phyloP scores from a whole-genome alignment of 2,797 vertebrate species.

The Scolopax bukidnonensis region DNA sequence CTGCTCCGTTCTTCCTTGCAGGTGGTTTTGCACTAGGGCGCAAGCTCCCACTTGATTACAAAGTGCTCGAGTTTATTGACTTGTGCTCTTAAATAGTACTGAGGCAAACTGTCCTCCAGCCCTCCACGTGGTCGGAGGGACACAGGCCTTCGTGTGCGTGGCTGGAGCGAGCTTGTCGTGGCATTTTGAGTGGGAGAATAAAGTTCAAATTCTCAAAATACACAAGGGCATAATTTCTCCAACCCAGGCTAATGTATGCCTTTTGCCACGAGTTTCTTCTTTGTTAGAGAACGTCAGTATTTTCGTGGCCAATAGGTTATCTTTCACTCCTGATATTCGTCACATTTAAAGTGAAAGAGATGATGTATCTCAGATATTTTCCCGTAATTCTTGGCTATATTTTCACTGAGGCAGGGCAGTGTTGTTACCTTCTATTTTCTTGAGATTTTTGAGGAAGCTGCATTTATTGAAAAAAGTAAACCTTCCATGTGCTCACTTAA shows the following conservation, averaged over 20 bases:
- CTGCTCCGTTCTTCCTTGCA: background rate
- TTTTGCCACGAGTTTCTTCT: background rate
- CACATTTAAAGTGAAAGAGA: background rate
- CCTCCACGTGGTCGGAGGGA: background rate
- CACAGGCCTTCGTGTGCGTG: accelerated
- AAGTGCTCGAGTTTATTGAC: background rate
- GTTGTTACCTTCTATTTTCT: background rate
- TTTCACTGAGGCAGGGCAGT: background rate
- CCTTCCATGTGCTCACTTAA: background rate
- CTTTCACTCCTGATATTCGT: background rate
- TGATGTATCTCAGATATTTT: background rate
- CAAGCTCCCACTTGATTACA: background rate
- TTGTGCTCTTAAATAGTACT: background rate
- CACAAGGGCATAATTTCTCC: background rate
- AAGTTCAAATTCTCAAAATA: background rate
- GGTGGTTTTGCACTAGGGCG: background rate
- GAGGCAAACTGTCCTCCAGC: background rate
- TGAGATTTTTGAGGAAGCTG: background rate
- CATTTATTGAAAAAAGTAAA: background rate
- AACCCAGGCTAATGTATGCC: background rate
- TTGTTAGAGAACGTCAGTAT: background rate
- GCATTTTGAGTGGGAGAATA: background rate
- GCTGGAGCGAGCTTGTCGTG: background rate
- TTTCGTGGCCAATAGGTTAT: background rate
- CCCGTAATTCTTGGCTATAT: background rate